phyloP scores from a whole-genome alignment of 2,797 vertebrate genomes.

The Rachycentron canadum region DNA sequence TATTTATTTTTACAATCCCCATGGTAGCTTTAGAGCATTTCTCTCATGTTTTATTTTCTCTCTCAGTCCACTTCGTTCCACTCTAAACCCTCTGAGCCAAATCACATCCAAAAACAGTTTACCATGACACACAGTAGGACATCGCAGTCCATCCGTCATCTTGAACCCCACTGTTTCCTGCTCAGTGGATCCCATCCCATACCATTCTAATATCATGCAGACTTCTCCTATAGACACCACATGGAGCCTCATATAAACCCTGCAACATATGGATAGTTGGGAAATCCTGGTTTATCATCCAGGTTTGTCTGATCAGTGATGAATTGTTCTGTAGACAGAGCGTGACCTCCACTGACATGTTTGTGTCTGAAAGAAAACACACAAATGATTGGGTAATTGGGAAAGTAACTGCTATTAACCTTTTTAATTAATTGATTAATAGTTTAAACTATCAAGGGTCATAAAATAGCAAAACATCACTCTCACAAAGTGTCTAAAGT shows the following conservation, averaged over 20 bases:
- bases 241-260: slow-evolving; percentile 63
- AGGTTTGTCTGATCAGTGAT: slow-evolving; percentile 48
- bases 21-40: slow-evolving; percentile 13
- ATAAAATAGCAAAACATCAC: too few relatives aligned
- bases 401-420: background rate
- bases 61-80: slow-evolving; percentile 29
- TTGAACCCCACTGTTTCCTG: slow-evolving; percentile 58
- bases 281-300: slow-evolving; percentile 51
- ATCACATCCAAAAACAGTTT: slow-evolving; percentile 70
- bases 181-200: slow-evolving; percentile 57
- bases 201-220: slow-evolving; percentile 39
- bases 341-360: slow-evolving; percentile 55
- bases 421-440: background rate
- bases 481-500: too few relatives aligned
- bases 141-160: slow-evolving; percentile 78
- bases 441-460: too few relatives aligned
- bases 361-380: slow-evolving; percentile 24
- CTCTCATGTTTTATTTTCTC: slow-evolving; percentile 16
- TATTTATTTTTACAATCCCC: background rate
- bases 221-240: slow-evolving; percentile 67
- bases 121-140: slow-evolving; percentile 68
- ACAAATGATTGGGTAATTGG: slow-evolving; percentile 28
- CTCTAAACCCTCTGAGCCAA: slow-evolving; percentile 42
- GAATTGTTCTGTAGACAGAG: slow-evolving; percentile 16
- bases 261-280: slow-evolving; percentile 68